phyloP scores from a whole-genome alignment of 2,113 vertebrate species.

The Lota lota region DNA sequence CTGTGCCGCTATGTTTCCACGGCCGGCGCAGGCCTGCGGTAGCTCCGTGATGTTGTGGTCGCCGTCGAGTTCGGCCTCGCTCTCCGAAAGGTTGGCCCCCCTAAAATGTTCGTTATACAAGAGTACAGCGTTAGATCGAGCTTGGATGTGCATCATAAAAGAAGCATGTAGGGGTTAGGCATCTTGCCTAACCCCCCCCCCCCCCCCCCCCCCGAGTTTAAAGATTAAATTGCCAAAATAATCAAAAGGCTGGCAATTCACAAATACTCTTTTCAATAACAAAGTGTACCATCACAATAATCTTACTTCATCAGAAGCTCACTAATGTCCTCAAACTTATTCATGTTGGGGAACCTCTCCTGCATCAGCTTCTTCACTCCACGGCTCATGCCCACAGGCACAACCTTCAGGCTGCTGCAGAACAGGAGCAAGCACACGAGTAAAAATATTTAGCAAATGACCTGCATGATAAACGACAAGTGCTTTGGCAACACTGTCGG shows the following conservation, averaged over 20 bases:
- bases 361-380: constrained; percentile 93
- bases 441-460: background rate
- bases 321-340: constrained; percentile 88
- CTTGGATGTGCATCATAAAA: no score
- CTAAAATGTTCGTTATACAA: constrained; percentile 52
- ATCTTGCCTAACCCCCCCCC: no score
- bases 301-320: constrained; percentile 87
- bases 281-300: background rate
- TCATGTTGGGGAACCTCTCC: constrained; percentile 91
- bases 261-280: no score
- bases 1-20: constrained; percentile 86
- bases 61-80: constrained; percentile 87
- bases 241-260: no score
- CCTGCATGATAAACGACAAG: background rate
- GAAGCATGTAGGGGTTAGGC: no score
- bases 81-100: constrained; percentile 85
- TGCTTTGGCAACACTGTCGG: background rate
- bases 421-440: background rate
- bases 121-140: no score
- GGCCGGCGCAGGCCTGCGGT: constrained; percentile 81
- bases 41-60: constrained; percentile 88
- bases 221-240: no score
- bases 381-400: constrained; percentile 88
- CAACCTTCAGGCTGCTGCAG: constrained; percentile 87
- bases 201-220: no score